Percentiles rank a stretch among this genome's conserved stretches.
Conservation (phyloP, 2,888 invertebrate species). For the Opisthograptis luteolata region DNA sequence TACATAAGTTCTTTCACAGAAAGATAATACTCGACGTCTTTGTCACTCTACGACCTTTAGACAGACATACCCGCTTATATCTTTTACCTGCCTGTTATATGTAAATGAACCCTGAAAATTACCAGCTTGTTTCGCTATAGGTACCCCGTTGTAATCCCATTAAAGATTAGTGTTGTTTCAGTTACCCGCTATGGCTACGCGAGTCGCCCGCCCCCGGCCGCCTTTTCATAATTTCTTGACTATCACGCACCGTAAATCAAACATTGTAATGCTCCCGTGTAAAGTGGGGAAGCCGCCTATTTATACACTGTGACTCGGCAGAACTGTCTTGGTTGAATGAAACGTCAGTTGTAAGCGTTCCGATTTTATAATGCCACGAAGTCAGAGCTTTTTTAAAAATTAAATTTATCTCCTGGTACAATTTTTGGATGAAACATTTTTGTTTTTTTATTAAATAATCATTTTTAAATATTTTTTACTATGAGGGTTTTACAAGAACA, state of each 20-base stretch:
- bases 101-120: slow-evolving; percentile 8
- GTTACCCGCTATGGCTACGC: slow-evolving; percentile 12
- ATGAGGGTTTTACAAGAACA: too few species aligned
- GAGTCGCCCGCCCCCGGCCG: slow-evolving; percentile 23
- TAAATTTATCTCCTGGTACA: too few species aligned
- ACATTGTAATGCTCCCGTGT: slow-evolving; percentile 45
- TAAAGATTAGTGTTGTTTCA: slow-evolving; percentile 23
- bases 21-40: too few species aligned
- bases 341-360: slow-evolving; percentile 31
- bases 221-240: slow-evolving; percentile 40
- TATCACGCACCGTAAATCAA: slow-evolving; percentile 70
- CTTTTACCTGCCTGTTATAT: not conserved
- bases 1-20: too few species aligned
- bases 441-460: too few species aligned
- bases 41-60: too few species aligned
- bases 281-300: slow-evolving; percentile 64
- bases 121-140: not conserved
- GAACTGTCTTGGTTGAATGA: slow-evolving; percentile 43
- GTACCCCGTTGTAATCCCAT: slow-evolving; percentile 21
- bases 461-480: too few species aligned
- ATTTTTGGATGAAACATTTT: too few species aligned
- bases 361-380: slow-evolving; percentile 45
- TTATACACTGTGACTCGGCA: slow-evolving; percentile 65
- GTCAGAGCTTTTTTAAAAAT: too few species aligned
- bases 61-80: too few species aligned